Percentiles rank a stretch among this genome's conserved stretches.
Conservation (phyloP, 2,113 vertebrate genomes). For the Equus quagga region DNA sequence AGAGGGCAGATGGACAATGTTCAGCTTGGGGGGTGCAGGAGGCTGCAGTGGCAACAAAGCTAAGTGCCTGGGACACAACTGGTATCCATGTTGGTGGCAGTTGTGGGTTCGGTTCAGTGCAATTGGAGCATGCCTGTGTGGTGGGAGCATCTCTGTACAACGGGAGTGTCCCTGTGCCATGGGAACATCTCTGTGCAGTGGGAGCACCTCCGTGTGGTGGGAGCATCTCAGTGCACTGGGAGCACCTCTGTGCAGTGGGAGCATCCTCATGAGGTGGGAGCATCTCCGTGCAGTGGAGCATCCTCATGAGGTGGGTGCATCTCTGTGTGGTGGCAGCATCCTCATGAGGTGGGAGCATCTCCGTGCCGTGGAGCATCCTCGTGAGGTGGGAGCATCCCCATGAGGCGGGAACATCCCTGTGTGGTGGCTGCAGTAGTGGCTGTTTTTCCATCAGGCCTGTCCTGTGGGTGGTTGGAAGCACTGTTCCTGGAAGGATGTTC, state of each 20-base stretch:
- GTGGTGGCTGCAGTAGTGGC: fast-evolving
- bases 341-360: background rate
- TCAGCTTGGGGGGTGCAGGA: background rate
- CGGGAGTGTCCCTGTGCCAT: background rate
- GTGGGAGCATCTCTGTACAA: background rate
- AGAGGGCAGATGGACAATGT: background rate
- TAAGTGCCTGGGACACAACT: background rate
- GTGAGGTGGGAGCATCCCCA: fast-evolving
- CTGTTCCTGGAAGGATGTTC: background rate
- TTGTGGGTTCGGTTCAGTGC: background rate
- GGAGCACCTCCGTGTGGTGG: too few species aligned
- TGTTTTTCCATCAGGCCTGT: background rate
- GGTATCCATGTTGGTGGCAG: background rate
- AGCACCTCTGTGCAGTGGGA: fast-evolving
- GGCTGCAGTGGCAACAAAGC: too few species aligned
- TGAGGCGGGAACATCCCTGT: fast-evolving
- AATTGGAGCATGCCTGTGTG: background rate
- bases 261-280: fast-evolving
- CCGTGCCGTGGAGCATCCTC: background rate
- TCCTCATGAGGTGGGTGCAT: fast-evolving
- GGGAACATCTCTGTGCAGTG: too few species aligned
- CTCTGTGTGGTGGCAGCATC: background rate
- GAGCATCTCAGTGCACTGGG: background rate
- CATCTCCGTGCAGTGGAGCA: fast-evolving
- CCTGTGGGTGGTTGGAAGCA: fast-evolving